Evolutionary conservation across 2,888 invertebrate genomes (phyloP).

Genomic region (Tortricodes alternella): DNA sequence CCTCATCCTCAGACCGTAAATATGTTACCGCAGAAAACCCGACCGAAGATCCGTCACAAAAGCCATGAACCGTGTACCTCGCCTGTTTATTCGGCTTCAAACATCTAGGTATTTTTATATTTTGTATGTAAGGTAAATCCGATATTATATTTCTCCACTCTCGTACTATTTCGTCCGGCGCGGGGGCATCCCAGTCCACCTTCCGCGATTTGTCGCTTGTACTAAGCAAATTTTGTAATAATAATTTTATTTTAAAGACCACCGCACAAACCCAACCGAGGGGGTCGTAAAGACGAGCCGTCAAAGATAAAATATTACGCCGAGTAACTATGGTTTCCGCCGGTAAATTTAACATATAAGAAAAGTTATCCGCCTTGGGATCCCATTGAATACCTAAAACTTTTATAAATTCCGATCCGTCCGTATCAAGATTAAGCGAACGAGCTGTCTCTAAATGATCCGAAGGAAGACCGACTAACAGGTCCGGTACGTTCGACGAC

Average conservation of each 20-base stretch:
- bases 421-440: constrained; percentile 1
- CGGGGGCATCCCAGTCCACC: not conserved
- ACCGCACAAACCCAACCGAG: not conserved
- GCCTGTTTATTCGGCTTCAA: not conserved
- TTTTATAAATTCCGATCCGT: not conserved
- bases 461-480: not conserved
- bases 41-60: not conserved
- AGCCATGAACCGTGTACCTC: not conserved
- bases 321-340: not conserved
- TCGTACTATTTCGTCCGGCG: not conserved
- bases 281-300: not conserved
- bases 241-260: not conserved
- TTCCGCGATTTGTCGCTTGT: not conserved
- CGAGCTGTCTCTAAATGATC: constrained; percentile 1
- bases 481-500: not conserved
- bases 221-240: not conserved
- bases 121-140: not conserved
- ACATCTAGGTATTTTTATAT: not conserved
- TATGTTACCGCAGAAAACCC: not conserved
- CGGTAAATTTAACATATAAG: constrained; percentile 5
- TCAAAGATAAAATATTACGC: not conserved
- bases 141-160: not conserved
- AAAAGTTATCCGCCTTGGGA: constrained; percentile 2
- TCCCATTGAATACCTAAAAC: constrained; percentile 24
- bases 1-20: not conserved